Percentiles rank a stretch among this genome's conserved stretches.
These are phyloP conservation scores for Temnothorax longispinosus DNA, from an alignment of 1,140 invertebrate species.

Conservation along the genomic window DNA sequence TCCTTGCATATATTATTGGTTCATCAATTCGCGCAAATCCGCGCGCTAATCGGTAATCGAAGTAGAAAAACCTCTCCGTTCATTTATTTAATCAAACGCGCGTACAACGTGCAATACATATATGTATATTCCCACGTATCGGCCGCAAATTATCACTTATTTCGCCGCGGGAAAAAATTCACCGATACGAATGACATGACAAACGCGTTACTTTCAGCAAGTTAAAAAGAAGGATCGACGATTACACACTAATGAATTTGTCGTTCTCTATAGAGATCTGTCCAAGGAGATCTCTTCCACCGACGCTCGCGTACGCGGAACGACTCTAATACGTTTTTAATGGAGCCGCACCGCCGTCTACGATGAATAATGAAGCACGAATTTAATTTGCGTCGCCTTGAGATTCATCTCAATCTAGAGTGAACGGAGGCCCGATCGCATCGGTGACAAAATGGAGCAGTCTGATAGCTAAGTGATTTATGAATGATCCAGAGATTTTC, in stretches of 20 bases:
- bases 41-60: neutral
- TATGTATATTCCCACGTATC: neutral
- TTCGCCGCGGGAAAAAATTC: neutral
- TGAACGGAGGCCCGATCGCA: slow-evolving; percentile 40
- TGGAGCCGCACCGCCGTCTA: slow-evolving; percentile 38
- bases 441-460: slow-evolving; percentile 44
- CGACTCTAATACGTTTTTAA: slow-evolving; percentile 59
- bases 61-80: neutral
- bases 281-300: slow-evolving; percentile 16
- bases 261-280: slow-evolving; percentile 33
- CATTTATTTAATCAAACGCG: slow-evolving; percentile 11
- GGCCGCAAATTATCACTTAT: neutral
- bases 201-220: slow-evolving; percentile 7
- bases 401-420: slow-evolving; percentile 58
- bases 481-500: slow-evolving; percentile 9
- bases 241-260: slow-evolving; percentile 48
- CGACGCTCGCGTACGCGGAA: neutral
- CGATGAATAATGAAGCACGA: slow-evolving; percentile 63
- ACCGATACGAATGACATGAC: neutral
- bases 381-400: slow-evolving; percentile 56
- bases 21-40: neutral
- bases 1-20: neutral
- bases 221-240: slow-evolving; percentile 14
- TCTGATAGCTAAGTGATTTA: slow-evolving; percentile 39
- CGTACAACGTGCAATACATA: neutral